phyloP scores from a whole-genome alignment of 1,140 invertebrate genomes.

The Drosophila watanabei region DNA sequence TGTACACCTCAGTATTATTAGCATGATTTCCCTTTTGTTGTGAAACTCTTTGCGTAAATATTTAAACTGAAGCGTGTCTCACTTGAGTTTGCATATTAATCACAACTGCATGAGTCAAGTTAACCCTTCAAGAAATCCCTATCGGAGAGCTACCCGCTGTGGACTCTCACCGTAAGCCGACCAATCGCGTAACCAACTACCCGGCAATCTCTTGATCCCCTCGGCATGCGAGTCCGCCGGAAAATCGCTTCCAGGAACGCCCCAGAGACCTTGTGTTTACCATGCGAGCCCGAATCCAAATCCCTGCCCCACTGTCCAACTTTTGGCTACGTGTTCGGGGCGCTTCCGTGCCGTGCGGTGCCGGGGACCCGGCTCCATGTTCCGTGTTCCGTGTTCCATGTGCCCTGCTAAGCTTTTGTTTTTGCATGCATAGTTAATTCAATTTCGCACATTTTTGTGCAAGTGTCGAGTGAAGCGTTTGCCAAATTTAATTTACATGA shows the following conservation, averaged over 20 bases:
- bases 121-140: constrained; percentile 15
- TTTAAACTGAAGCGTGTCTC: neutral
- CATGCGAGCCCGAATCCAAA: constrained; percentile 18
- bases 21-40: too few relatives aligned
- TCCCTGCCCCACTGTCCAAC: constrained; percentile 41
- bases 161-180: constrained; percentile 13
- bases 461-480: constrained; percentile 76
- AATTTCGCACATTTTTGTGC: constrained; percentile 81
- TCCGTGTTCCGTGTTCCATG: constrained; percentile 17
- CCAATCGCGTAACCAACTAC: constrained; percentile 33
- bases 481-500: constrained; percentile 84
- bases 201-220: constrained; percentile 43
- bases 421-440: constrained; percentile 82
- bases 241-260: constrained; percentile 43
- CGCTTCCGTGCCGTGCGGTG: constrained; percentile 12
- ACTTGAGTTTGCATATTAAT: constrained; percentile 1
- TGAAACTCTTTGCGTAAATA: neutral
- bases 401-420: constrained; percentile 47
- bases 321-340: constrained; percentile 63
- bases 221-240: constrained; percentile 12
- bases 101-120: neutral
- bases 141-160: constrained; percentile 2
- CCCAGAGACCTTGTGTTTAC: constrained; percentile 41
- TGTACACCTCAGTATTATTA: too few relatives aligned
- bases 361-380: neutral